Evolutionary conservation across 2,797 vertebrate genomes (phyloP).

Genomic region (Lophura swinhoii): DNA sequence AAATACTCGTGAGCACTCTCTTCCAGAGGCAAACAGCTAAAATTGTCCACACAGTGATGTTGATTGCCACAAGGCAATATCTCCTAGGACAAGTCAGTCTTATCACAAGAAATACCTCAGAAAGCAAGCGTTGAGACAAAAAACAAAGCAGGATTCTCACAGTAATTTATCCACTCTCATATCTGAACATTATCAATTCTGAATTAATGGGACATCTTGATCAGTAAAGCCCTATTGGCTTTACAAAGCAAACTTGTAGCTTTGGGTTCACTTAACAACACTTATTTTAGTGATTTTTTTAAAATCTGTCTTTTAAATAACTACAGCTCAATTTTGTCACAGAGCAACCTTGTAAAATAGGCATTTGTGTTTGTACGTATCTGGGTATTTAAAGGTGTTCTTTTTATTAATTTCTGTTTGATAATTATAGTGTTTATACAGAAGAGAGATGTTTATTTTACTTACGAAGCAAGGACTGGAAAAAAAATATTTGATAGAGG

Average conservation of each 20-base stretch:
- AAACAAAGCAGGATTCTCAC: no score
- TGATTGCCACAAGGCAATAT: no score
- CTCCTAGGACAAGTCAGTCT: no score
- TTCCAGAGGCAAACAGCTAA: no score
- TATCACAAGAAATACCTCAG: no score
- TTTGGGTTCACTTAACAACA: neutral
- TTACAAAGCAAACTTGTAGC: slow-evolving; percentile 9
- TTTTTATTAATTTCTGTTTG: neutral
- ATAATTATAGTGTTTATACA: neutral
- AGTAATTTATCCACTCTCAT: neutral
- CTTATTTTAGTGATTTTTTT: neutral
- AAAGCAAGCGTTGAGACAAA: no score
- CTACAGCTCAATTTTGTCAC: neutral
- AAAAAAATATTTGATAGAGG: neutral
- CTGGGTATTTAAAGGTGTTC: neutral
- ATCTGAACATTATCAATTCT: slow-evolving; percentile 39
- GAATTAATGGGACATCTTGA: slow-evolving; percentile 24
- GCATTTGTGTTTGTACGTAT: neutral
- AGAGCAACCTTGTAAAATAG: neutral
- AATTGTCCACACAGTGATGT: no score
- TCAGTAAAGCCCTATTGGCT: neutral
- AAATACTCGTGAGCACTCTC: no score
- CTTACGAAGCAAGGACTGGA: neutral
- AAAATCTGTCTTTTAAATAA: neutral
- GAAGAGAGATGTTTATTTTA: neutral